Evolutionary conservation across 2,888 invertebrate genomes (phyloP), one percentile per base, ranked within the genome.

Genomic region (Erebia epiphron): DNA sequence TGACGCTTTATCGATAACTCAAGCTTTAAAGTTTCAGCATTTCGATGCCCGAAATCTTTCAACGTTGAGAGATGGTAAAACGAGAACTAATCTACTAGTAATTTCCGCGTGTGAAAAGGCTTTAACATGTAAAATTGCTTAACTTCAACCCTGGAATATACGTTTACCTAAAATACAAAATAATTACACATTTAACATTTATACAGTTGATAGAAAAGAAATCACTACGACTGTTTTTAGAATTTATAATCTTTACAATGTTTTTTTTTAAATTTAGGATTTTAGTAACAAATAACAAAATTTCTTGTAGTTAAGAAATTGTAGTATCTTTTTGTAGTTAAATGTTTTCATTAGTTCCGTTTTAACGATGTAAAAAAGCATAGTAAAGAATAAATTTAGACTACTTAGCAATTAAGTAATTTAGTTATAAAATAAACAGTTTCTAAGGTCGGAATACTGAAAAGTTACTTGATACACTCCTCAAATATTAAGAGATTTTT

Each of bases 111-210:
- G 54, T 54, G 54, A 8, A 18, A 54, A 54, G 54, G 18, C 54
- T 54, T 54, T 54, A 54, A 54, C 16, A 16, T 54, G 41, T 14
- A 57, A 74, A 74, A 73, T 73, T 73, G 73, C 73, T 73, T 68
- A 73, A 21, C 49, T 72, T 67, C 66, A 52, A 70, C 68, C 65
- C 68, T 13, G 52, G 35, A 18, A 68, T 57, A 69, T 43, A 67
- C 63, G 56, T 69, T 73, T 49, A 71, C 54, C 70, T 68, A 64
- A 71, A 52, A 57, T 56, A 65, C 14, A 65, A 66, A 54, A n/a
- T 69, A 71, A 70, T 70, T 68, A 64, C 62, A 72, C 68, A 68
- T 70, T 66, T 68, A 68, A 64, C 35, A 35, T 35, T 35, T 70
- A 70, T 73, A 73, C 70, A 70, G n/a, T 64, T 56, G n/a, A 65